Percentiles rank a stretch among this genome's conserved stretches.
phyloP scores from a whole-genome alignment of 2,888 invertebrate species.

The Dinocampus coccinellae region DNA sequence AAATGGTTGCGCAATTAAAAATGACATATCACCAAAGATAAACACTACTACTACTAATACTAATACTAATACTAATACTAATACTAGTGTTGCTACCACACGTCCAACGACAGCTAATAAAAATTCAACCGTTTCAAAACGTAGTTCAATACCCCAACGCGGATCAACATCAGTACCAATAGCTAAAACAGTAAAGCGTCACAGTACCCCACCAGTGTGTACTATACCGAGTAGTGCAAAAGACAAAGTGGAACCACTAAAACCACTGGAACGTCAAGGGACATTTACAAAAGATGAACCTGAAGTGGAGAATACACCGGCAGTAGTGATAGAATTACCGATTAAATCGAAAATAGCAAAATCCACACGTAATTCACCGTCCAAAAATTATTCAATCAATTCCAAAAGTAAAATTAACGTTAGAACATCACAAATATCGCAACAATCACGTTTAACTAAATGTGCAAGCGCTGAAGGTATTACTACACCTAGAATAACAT shows the following conservation, averaged over 20 bases:
- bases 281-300: slow-evolving; percentile 92
- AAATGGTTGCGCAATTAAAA: slow-evolving; percentile 51
- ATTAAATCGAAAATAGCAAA: slow-evolving; percentile 59
- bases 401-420: slow-evolving; percentile 54
- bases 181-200: slow-evolving; percentile 58
- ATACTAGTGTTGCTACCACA: not conserved
- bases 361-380: slow-evolving; percentile 55
- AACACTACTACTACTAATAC: too few relatives aligned
- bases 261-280: slow-evolving; percentile 84
- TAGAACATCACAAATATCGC: slow-evolving; percentile 45
- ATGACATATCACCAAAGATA: not conserved
- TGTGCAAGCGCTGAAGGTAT: slow-evolving; percentile 54
- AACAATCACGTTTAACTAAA: slow-evolving; percentile 52
- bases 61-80: too few relatives aligned
- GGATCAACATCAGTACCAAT: slow-evolving; percentile 53
- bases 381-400: slow-evolving; percentile 45
- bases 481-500: slow-evolving; percentile 36
- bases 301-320: slow-evolving; percentile 63
- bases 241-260: slow-evolving; percentile 44
- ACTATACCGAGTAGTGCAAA: slow-evolving; percentile 44
- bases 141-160: slow-evolving; percentile 59
- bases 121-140: slow-evolving; percentile 50
- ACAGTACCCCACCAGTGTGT: slow-evolving; percentile 52
- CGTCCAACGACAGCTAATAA: slow-evolving; percentile 20
- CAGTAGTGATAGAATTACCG: slow-evolving; percentile 56